Base-by-base conservation (phyloP, 2,113 vertebrate genomes). In the Neolamprologus fasciatus region DNA sequence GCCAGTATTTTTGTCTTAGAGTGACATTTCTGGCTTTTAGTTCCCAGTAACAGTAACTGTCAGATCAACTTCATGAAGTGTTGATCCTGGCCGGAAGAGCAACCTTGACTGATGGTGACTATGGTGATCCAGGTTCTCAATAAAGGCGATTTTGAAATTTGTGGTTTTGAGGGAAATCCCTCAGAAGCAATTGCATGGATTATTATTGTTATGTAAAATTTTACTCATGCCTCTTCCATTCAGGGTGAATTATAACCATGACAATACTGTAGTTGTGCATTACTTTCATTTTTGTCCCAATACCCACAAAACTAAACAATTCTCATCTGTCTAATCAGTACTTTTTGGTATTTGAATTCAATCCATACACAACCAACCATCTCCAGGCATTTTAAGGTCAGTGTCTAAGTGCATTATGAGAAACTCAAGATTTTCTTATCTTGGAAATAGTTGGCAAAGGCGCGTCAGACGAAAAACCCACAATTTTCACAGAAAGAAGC, bases 401-500 rank as follows among this genome's bases (percentile, higher is more conserved):
- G 6, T 19, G 26, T 50, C 71, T 51, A 11, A 78, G 2, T 1
- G 16, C 26, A 19, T 78, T 50, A 50, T 31, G 10, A 78, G 42
- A 50, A 51, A 78, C 16, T 28, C 45, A 31, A 78, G 45, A 8
- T 19, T 78, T 78, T 78, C 1, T 51, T 31, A 31, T 51, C 73
- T 31, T 50, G 26, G 9, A 50, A 78, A n/a, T 50, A 78, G 9
- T 51, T 31, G 73, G 26, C 16, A 78, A 33, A 31, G 8, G 10
- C n/a, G 45, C 4, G 1, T 78, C 17, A 13, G 45, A 78, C 0
- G 0, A 4, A 28, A 76, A 17, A 2, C 21, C 42, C 42, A 47
- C 71, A 28, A 47, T 50, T 78, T 78, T 31, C 17, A 78, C 45
- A 78, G 45, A 76, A 47, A 78, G 26, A 31, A 50, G 9, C 73